These are phyloP conservation scores for Aphelenchoides besseyi DNA, from an alignment of 1,140 invertebrate genomes.

Conservation along the genomic window DNA sequence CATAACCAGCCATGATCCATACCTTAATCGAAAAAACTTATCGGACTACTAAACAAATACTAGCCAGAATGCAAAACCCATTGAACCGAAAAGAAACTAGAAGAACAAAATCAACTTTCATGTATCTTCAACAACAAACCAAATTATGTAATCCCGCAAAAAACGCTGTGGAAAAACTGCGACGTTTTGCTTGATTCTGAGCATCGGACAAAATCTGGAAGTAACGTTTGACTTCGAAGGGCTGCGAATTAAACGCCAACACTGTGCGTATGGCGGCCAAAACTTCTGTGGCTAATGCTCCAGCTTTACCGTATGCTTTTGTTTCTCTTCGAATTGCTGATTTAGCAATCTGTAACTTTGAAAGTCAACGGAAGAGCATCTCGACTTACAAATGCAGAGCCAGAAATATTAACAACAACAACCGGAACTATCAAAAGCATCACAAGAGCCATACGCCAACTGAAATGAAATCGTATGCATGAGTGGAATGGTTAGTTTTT, in stretches of 20 bases:
- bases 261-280: conserved; percentile 75
- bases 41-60: no score
- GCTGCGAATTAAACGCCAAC: conserved; percentile 76
- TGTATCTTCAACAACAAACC: no score
- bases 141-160: conserved; percentile 69
- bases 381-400: not conserved
- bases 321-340: conserved; percentile 11
- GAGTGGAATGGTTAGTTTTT: no score
- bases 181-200: not conserved
- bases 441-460: conserved; percentile 14
- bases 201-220: not conserved
- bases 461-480: no score
- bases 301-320: conserved; percentile 16
- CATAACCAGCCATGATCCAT: conserved; percentile 20
- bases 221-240: conserved; percentile 67
- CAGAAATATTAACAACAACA: not conserved
- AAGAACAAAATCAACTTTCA: no score
- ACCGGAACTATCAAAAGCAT: conserved; percentile 12
- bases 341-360: not conserved
- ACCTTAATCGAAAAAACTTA: no score
- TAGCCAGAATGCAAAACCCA: conserved; percentile 36
- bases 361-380: not conserved
- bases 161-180: conserved; percentile 69
- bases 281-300: conserved; percentile 72
- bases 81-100: conserved; percentile 62